A percentile compares a stretch with the other conserved stretches of the same genome.
These are phyloP conservation scores for Agonopterix heracliana DNA, from an alignment of 2,888 invertebrate species.

Conservation along the genomic window DNA sequence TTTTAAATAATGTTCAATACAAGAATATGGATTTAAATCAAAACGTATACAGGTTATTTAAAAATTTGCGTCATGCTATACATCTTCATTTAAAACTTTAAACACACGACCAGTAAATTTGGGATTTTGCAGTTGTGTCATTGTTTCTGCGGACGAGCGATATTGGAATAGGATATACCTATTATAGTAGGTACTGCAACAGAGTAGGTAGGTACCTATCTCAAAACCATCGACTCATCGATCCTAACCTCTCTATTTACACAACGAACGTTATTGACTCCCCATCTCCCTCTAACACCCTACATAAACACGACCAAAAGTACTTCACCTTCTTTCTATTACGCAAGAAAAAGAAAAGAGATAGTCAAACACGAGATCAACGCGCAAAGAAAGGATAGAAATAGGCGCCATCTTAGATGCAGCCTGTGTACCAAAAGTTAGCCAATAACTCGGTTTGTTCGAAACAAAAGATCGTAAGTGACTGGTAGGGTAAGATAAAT, in stretches of 20 bases:
- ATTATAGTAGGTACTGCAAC: neutral
- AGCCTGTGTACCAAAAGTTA: conserved; percentile 70
- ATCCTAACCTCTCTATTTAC: conserved; percentile 54
- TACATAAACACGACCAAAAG: conserved; percentile 47
- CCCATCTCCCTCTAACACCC: conserved; percentile 45
- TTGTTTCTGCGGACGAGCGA: no score
- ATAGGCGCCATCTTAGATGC: conserved; percentile 71
- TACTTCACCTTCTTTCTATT: conserved; percentile 54
- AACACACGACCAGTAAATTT: no score
- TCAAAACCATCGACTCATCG: conserved; percentile 41
- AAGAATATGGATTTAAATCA: no score
- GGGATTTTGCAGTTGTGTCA: no score
- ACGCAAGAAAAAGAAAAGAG: conserved; percentile 55
- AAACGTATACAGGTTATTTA: no score
- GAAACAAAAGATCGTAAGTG: conserved; percentile 38
- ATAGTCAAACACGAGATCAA: conserved; percentile 25
- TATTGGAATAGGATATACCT: neutral
- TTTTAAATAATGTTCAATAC: no score
- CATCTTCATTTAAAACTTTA: no score
- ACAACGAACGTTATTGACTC: conserved; percentile 54
- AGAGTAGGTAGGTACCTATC: neutral
- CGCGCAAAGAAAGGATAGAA: conserved; percentile 39
- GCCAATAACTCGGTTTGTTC: conserved; percentile 58
- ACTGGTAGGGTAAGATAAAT: conserved; percentile 32
- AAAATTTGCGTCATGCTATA: no score